Base-by-base conservation (phyloP, 2,888 invertebrate species). In the Melinaea marsaeus region DNA sequence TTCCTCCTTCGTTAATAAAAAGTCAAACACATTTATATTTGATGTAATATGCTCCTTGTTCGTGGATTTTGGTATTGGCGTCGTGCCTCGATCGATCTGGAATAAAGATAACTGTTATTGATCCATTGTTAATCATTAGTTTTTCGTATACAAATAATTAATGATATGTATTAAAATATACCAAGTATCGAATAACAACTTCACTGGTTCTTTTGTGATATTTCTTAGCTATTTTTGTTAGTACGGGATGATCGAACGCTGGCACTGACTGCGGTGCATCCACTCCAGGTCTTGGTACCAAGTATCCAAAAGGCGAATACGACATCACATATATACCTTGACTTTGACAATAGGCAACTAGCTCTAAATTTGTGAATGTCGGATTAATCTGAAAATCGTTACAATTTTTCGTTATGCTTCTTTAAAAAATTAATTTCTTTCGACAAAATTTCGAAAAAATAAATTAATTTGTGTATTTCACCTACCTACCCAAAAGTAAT, bases 161-260 rank as follows among this genome's bases (percentile, higher is more conserved):
- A 9, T 9, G 11, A 42, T 42, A 42, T 42, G 42, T 9, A 9
- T 42, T 1, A 42, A 42, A 9, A 75, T 83, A 85, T 81, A 94
- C 94, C 90, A 94, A 86, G 82, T 93, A 94, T 72, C 94, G 88
- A 13, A 95, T 78, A 33, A 62, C 34, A 11, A 63, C 33, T 55
- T 63, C 60, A 59, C n/a, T 61, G 13, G 56, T 1, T 2, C 22
- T 56, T 60, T 57, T 61, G 4, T 22, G 13, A 32, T 63, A 60
- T 47, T 60, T 63, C 13, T 33, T 6, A n/a, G 57, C 60, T 6
- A 60, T 33, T 57, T 54, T 33, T 11, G n/a, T 46, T 35, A 60
- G 34, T 42, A 61, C 7, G 2, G 64, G 42, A 32, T 74, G 32
- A 72, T 61, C 42, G 3, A 42, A 42, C 3, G 7, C 32, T 3